These are phyloP conservation scores for Tragelaphus scriptus DNA, from an alignment of 2,113 vertebrate genomes.

Conservation along the genomic window DNA sequence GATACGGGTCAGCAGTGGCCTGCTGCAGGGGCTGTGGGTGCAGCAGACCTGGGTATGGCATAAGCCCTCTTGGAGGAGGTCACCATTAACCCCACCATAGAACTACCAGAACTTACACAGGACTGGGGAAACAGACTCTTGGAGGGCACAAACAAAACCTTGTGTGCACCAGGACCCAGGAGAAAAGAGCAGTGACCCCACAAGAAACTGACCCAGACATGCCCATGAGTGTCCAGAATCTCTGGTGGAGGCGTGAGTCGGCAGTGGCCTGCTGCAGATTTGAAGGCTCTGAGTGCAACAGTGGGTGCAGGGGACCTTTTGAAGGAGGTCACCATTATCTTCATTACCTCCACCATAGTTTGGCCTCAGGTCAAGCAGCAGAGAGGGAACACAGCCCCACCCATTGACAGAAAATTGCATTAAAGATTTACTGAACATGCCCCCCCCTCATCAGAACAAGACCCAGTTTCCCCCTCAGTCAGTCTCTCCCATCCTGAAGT, in stretches of 20 bases:
- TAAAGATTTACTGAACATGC: neutral
- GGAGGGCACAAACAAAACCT: neutral
- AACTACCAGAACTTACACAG: neutral
- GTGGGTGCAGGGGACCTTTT: neutral
- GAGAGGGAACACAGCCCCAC: neutral
- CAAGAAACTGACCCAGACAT: neutral
- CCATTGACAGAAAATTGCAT: neutral
- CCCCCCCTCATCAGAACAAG: neutral
- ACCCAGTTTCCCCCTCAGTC: neutral
- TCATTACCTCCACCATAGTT: neutral
- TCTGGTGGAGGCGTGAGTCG: rapidly evolving
- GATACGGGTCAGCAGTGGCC: neutral
- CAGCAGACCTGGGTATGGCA: neutral
- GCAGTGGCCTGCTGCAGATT: rapidly evolving
- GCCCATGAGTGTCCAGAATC: too few species aligned
- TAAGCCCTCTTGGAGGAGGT: neutral
- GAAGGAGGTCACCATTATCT: neutral
- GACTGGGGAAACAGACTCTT: neutral
- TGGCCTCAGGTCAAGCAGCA: neutral
- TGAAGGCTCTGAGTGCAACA: neutral
- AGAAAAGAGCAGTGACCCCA: neutral
- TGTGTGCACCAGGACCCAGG: neutral
- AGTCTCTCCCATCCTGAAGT: neutral
- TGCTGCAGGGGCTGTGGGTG: neutral
- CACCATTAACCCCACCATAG: neutral